A percentile compares a stretch with the other conserved stretches of the same genome.
Conservation (phyloP, 1,140 invertebrate species). For the Drosophila albomicans region DNA sequence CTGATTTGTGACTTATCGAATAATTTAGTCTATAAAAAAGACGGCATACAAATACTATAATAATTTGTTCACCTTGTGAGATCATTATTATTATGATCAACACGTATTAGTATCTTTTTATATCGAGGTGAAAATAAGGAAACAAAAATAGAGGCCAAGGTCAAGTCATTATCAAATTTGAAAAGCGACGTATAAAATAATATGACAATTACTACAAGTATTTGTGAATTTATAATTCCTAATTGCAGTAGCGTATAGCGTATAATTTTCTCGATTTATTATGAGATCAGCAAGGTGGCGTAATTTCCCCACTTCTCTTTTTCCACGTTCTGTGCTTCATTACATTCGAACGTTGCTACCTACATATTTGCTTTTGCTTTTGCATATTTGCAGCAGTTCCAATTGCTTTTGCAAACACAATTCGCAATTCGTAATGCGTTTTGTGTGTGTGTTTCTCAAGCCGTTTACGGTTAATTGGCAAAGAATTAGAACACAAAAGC, state of each 20-base stretch:
- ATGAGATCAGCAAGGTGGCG: conserved; percentile 1
- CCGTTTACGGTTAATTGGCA: conserved; percentile 16
- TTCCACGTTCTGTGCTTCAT: too few relatives aligned
- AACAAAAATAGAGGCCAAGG: not conserved
- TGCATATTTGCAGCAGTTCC: not conserved
- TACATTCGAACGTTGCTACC: too few relatives aligned
- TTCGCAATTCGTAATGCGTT: not conserved
- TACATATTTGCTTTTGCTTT: too few relatives aligned
- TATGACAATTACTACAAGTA: not conserved
- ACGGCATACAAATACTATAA: not conserved
- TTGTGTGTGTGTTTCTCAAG: conserved; percentile 1
- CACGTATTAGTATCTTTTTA: not conserved
- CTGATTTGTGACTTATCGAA: conserved; percentile 8
- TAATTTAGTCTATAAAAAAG: conserved; percentile 10
- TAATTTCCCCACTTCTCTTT: not conserved
- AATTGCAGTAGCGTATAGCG: not conserved
- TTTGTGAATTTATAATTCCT: not conserved
- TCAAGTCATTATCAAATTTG: not conserved
- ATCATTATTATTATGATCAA: conserved; percentile 18
- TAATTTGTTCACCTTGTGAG: conserved; percentile 23
- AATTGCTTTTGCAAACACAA: not conserved
- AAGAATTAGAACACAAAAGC: conserved; percentile 9
- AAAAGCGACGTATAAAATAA: not conserved
- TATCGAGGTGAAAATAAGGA: not conserved
- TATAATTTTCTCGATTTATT: not conserved